Conservation (phyloP, 2,888 invertebrate species). For the Philereme vetulata region DNA sequence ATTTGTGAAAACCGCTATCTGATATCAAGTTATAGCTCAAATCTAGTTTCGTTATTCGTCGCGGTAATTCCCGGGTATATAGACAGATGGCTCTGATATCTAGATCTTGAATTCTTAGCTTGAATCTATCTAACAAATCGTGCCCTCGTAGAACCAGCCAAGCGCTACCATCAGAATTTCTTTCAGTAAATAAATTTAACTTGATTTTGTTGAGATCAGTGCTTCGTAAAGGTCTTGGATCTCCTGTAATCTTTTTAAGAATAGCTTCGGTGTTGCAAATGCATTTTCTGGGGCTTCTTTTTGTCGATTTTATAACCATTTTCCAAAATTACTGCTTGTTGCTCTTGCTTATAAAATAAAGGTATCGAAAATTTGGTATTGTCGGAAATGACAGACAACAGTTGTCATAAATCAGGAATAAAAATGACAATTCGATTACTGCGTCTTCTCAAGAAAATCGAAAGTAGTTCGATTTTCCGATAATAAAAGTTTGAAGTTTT, state of each 20-base stretch:
- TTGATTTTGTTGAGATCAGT: constrained; percentile 61
- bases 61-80: constrained; percentile 70
- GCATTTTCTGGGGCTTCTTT: constrained; percentile 52
- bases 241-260: constrained; percentile 57
- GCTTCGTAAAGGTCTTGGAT: constrained; percentile 41
- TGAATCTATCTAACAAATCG: constrained; percentile 72
- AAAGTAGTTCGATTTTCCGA: no score
- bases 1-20: constrained; percentile 72
- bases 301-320: constrained; percentile 18
- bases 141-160: constrained; percentile 79
- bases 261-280: constrained; percentile 57
- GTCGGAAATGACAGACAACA: no score
- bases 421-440: neutral
- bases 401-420: neutral
- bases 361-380: constrained; percentile 13
- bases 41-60: constrained; percentile 76
- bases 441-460: neutral
- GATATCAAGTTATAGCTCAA: constrained; percentile 84
- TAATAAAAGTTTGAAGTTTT: no score
- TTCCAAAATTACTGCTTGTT: constrained; percentile 3
- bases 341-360: neutral
- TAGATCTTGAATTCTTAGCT: constrained; percentile 68
- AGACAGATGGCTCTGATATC: constrained; percentile 79
- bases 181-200: constrained; percentile 72
- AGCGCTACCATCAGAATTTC: constrained; percentile 81